phyloP scores from a whole-genome alignment of 2,888 invertebrate species.

The Chalcis sispes region DNA sequence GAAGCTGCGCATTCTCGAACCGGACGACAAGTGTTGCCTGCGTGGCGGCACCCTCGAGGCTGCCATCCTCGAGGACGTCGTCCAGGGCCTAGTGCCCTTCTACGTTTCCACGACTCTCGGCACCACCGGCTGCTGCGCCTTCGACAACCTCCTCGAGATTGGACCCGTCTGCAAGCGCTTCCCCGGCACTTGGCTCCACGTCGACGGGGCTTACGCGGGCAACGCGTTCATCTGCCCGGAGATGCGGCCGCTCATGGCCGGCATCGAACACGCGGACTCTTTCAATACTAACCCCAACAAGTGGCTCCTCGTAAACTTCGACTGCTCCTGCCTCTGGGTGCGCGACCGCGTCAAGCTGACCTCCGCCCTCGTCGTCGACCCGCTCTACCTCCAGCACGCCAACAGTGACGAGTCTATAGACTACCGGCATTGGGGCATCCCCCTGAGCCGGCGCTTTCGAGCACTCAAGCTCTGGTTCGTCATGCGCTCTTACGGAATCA shows the following conservation, averaged over 20 bases:
- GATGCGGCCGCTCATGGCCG: constrained; percentile 81
- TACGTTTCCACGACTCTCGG: constrained; percentile 90
- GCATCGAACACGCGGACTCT: constrained; percentile 87
- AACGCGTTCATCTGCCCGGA: constrained; percentile 91
- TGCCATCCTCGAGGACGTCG: constrained; percentile 84
- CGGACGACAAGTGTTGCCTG: constrained; percentile 83
- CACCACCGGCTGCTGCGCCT: constrained; percentile 89
- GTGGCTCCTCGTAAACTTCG: constrained; percentile 90
- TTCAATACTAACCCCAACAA: constrained; percentile 94
- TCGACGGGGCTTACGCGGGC: constrained; percentile 93
- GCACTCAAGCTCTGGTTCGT: constrained; percentile 94
- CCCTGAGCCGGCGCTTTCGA: constrained; percentile 89
- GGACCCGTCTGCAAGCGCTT: constrained; percentile 82
- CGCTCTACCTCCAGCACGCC: constrained; percentile 89
- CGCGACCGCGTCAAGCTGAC: constrained; percentile 86
- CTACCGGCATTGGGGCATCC: constrained; percentile 91
- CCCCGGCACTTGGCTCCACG: constrained; percentile 88
- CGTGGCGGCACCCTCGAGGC: constrained; percentile 81
- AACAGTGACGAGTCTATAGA: constrained; percentile 85
- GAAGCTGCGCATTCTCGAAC: constrained; percentile 83
- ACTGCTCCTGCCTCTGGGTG: constrained; percentile 91
- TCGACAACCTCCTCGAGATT: constrained; percentile 88
- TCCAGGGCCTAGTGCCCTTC: constrained; percentile 87
- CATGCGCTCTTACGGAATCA: constrained; percentile 87
- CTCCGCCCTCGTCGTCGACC: constrained; percentile 90